Conservation (phyloP, 92 coral and sea anemone genomes). For the Zoanthus sansibaricus region DNA sequence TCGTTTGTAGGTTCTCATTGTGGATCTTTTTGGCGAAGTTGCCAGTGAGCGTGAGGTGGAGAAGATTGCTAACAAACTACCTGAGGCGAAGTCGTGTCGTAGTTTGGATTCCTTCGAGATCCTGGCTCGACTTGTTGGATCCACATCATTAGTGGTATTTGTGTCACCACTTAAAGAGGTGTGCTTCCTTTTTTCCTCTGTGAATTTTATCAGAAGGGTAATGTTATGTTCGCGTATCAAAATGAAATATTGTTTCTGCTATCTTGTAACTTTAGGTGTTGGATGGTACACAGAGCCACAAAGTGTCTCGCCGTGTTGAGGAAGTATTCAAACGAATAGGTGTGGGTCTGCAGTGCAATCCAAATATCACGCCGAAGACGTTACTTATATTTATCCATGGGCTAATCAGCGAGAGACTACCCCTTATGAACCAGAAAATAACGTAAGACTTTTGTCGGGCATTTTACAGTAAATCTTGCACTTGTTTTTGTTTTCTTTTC, state of each 20-base stretch:
- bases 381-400: conserved; percentile 85
- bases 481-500: neutral
- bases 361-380: conserved; percentile 72
- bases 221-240: neutral
- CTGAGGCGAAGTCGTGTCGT: conserved; percentile 91
- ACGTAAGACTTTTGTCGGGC: neutral
- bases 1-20: conserved; percentile 77
- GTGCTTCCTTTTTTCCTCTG: neutral
- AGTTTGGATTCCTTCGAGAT: conserved; percentile 93
- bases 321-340: conserved; percentile 87
- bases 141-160: conserved; percentile 71
- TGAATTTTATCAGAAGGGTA: neutral
- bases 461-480: neutral
- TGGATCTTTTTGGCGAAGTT: conserved; percentile 93
- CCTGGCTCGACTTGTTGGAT: conserved; percentile 73
- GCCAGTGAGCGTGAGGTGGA: conserved; percentile 96
- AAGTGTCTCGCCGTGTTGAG: conserved; percentile 84
- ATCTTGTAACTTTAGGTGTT: conserved; percentile 67
- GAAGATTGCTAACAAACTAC: conserved; percentile 91
- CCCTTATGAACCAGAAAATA: conserved; percentile 67
- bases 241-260: neutral
- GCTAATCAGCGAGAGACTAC: conserved; percentile 79
- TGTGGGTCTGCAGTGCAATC: conserved; percentile 84
- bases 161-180: conserved; percentile 94
- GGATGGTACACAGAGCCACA: conserved; percentile 91